phyloP scores from a whole-genome alignment of 2,888 invertebrate species.

The Coenonympha arcania region DNA sequence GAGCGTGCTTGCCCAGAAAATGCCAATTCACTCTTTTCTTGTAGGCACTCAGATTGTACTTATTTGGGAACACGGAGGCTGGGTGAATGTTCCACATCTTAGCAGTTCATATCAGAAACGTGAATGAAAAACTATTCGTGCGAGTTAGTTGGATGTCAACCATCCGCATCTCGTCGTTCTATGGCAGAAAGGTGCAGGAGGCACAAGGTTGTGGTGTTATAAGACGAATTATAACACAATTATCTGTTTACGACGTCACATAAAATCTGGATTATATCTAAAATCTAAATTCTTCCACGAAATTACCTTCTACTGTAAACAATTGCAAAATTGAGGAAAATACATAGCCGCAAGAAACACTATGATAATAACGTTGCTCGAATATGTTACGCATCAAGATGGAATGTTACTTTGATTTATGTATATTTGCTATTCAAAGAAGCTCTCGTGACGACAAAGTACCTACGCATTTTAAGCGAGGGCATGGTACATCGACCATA shows the following conservation, averaged over 20 bases:
- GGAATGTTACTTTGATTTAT: slow-evolving; percentile 24
- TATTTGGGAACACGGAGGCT: too few relatives aligned
- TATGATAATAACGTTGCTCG: slow-evolving; percentile 23
- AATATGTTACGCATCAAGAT: slow-evolving; percentile 20
- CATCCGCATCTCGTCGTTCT: too few relatives aligned
- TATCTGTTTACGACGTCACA: neutral
- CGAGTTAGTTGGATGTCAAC: too few relatives aligned
- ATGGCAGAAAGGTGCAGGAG: too few relatives aligned
- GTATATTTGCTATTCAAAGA: slow-evolving; percentile 22
- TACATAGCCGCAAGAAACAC: slow-evolving; percentile 31
- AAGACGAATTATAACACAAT: neutral
- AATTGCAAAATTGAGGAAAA: slow-evolving; percentile 41
- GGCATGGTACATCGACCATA: slow-evolving; percentile 32
- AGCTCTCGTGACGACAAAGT: slow-evolving; percentile 18
- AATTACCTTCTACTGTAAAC: slow-evolving; percentile 33
- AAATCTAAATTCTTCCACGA: slow-evolving; percentile 32
- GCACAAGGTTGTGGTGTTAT: too few relatives aligned
- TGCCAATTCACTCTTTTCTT: too few relatives aligned
- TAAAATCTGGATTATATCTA: slow-evolving; percentile 33
- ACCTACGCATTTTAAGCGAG: slow-evolving; percentile 23
- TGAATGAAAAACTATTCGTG: too few relatives aligned
- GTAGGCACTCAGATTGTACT: too few relatives aligned
- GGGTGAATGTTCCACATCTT: too few relatives aligned
- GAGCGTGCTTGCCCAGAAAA: too few relatives aligned
- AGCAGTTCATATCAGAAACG: too few relatives aligned